Evolutionary conservation across 2,888 invertebrate genomes (phyloP), one percentile per base, ranked within the genome.

Genomic region (Nipponacmea schrenckii): DNA sequence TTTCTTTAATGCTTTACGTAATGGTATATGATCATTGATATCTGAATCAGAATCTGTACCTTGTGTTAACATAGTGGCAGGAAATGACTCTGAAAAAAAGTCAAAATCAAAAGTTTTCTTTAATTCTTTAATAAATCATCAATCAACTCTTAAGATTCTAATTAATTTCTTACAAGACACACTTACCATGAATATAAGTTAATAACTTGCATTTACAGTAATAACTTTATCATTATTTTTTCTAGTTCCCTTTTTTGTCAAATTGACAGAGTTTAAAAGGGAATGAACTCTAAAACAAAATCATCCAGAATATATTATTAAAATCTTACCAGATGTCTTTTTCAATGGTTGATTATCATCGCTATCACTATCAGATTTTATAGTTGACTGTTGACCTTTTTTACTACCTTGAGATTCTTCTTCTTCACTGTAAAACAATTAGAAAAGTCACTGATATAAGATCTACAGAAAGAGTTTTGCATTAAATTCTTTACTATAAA

Each of bases 11-110:
- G 77, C 83, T 56, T 79, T 75, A 27, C 82, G 78, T n/a, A 87
- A 79, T 12, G 84, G 83, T 27, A 86, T 80, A 73, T 87, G 85
- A 75, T 87, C 86, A 70, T 87, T 84, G 2, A 83, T 70, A 66
- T 86, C 85, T 0, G 85, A 85, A 72, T 86, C 86, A 0, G 83
- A 83, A 24, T 81, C 82, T 17, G 62, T 62, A 2, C 74, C 77
- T 70, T 83, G 83, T 14, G 83, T 82, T 44, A 85, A 76, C 71
- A 84, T 39, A 1, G 87, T 86, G 39, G 87, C 87, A 14, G 87
- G 87, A 69, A 87, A 87, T 7, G 84, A 78, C 24, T 79, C 86
- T 85, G 82, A 66, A 75, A 74, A 64, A 67, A 62, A 48, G 50
- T 27, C 46, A 12, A 20, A 48, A n/a, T 64, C 5, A 64, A 10